phyloP scores from a whole-genome alignment of 1,140 invertebrate species.

The Dendrolimus punctatus region DNA sequence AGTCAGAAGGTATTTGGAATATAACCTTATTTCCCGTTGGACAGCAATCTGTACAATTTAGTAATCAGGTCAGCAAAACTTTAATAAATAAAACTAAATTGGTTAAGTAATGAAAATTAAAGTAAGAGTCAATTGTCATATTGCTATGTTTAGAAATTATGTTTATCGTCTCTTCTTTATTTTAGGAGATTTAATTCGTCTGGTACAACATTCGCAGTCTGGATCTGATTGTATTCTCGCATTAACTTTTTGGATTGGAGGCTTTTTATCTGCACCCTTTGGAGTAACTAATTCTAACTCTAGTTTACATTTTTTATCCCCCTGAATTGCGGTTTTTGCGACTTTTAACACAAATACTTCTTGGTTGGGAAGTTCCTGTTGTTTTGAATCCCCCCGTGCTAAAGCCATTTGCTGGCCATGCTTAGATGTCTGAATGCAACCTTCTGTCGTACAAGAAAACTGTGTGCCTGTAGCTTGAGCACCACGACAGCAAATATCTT shows the following conservation, averaged over 20 bases:
- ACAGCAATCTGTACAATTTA: slow-evolving; percentile 59
- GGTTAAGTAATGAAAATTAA: not conserved
- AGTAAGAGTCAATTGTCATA: not conserved
- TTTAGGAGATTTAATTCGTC: slow-evolving; percentile 34
- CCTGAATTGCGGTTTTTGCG: slow-evolving; percentile 55
- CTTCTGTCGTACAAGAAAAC: slow-evolving; percentile 58
- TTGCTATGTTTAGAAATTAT: slow-evolving; percentile 3
- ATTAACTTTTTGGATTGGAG: slow-evolving; percentile 38
- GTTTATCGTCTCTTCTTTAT: slow-evolving; percentile 26
- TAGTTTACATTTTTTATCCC: slow-evolving; percentile 56
- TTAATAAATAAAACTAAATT: not conserved
- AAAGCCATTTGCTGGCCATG: slow-evolving; percentile 34
- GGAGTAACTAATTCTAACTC: slow-evolving; percentile 57
- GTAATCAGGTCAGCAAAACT: slow-evolving; percentile 14
- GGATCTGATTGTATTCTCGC: slow-evolving; percentile 44
- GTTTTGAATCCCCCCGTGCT: slow-evolving; percentile 35
- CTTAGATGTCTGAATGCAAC: slow-evolving; percentile 43
- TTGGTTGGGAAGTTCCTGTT: slow-evolving; percentile 30
- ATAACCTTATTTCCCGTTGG: slow-evolving; percentile 59
- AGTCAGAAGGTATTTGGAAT: slow-evolving; percentile 54
- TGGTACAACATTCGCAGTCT: slow-evolving; percentile 47
- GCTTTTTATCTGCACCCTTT: slow-evolving; percentile 48
- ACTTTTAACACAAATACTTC: slow-evolving; percentile 60
- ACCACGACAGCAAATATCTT: slow-evolving; percentile 42
- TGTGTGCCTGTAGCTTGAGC: slow-evolving; percentile 46